phyloP scores from a whole-genome alignment of 2,888 invertebrate genomes.

The Adelphocoris suturalis region DNA sequence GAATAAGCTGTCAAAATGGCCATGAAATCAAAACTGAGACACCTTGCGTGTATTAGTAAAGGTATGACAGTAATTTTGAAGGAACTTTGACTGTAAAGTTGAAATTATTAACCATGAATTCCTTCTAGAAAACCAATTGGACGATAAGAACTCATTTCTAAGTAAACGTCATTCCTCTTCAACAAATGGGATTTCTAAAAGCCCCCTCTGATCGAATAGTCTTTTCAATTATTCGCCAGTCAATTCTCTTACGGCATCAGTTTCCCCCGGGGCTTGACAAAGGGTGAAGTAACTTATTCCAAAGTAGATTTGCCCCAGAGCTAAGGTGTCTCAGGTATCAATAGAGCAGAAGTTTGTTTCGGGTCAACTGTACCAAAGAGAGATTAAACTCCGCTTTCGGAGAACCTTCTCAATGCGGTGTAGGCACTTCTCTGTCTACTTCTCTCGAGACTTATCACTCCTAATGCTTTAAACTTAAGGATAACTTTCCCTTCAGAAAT shows the following conservation, averaged over 20 bases:
- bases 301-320: constrained; percentile 35
- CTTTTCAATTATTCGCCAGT: constrained; percentile 46
- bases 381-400: constrained; percentile 44
- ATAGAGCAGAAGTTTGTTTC: constrained; percentile 46
- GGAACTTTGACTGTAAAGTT: no score
- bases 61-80: no score
- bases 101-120: no score
- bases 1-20: no score
- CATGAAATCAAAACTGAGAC: no score
- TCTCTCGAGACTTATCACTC: not conserved
- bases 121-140: no score
- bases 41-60: no score
- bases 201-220: not conserved
- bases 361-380: constrained; percentile 47
- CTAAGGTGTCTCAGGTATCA: constrained; percentile 27
- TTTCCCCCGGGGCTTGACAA: not conserved
- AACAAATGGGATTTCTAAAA: not conserved
- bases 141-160: not conserved
- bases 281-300: not conserved
- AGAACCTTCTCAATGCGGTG: not conserved
- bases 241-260: not conserved
- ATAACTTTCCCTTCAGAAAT: not conserved
- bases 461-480: not conserved
- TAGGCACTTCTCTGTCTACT: not conserved
- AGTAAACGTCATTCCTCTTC: not conserved